Evolutionary conservation across 2,113 vertebrate species (phyloP).

Genomic region (Panurus biarmicus): DNA sequence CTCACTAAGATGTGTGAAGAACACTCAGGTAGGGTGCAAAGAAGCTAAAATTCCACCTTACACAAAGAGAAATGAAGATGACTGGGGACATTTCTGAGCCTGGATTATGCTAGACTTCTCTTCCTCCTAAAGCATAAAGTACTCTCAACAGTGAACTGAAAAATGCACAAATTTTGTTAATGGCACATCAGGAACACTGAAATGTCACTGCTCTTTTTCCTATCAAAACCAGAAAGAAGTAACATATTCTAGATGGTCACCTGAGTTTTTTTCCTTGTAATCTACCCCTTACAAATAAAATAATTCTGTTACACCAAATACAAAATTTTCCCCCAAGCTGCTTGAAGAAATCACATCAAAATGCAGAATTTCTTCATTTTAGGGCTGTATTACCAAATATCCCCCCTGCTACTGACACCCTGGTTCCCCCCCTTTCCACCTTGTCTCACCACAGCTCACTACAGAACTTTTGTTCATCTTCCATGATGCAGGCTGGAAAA

Average conservation of each 20-base stretch:
- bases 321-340: neutral
- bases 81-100: neutral
- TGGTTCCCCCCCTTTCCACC: neutral
- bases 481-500: neutral
- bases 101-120: neutral
- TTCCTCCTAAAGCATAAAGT: neutral
- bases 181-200: neutral
- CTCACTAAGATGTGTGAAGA: neutral
- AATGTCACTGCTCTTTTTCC: neutral
- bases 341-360: neutral
- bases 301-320: neutral
- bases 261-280: neutral
- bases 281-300: neutral
- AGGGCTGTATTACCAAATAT: neutral
- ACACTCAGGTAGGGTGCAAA: neutral
- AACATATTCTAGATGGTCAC: neutral
- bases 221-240: neutral
- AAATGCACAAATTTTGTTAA: neutral
- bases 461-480: neutral
- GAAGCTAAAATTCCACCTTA: neutral
- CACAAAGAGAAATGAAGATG: neutral
- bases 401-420: neutral
- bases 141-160: neutral
- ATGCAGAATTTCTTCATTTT: neutral
- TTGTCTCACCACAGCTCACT: neutral